phyloP scores from a whole-genome alignment of 2,888 invertebrate species.

The Balanococcus diminutus region DNA sequence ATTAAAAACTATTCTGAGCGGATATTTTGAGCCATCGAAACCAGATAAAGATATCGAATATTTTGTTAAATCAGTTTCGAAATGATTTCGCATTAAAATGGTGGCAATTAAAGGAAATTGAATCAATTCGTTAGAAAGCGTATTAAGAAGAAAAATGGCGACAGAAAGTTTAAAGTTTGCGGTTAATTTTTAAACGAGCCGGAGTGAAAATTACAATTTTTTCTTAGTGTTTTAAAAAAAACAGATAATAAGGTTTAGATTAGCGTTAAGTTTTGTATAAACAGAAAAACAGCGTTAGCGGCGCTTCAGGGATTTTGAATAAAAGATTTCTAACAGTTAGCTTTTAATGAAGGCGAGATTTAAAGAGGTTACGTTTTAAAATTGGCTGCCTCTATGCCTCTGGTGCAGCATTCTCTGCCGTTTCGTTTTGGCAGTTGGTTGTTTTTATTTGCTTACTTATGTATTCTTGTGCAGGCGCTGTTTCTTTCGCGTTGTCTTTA shows the following conservation, averaged over 20 bases:
- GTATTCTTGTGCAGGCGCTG: slow-evolving; percentile 53
- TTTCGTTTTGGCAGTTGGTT: slow-evolving; percentile 51
- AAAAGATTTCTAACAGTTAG: slow-evolving; percentile 55
- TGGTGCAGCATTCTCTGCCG: slow-evolving; percentile 14
- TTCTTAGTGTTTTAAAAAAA: slow-evolving; percentile 37
- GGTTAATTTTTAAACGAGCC: slow-evolving; percentile 41
- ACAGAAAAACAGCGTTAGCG: slow-evolving; percentile 48
- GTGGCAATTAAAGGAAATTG: slow-evolving; percentile 17
- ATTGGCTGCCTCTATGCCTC: slow-evolving; percentile 49
- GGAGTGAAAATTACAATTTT: slow-evolving; percentile 43
- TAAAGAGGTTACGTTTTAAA: slow-evolving; percentile 53
- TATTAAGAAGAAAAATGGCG: slow-evolving; percentile 27
- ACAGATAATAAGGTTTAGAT: slow-evolving; percentile 52
- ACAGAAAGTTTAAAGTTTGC: neutral
- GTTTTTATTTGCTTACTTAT: slow-evolving; percentile 55
- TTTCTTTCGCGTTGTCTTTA: slow-evolving; percentile 53
- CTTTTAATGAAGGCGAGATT: slow-evolving; percentile 54
- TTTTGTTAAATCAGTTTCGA: neutral
- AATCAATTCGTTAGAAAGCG: neutral
- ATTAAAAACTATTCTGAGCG: too few relatives aligned
- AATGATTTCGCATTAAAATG: neutral
- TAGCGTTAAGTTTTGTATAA: slow-evolving; percentile 52
- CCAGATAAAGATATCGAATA: neutral
- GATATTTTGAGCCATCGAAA: too few relatives aligned
- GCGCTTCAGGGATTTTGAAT: slow-evolving; percentile 54